Evolutionary conservation across 2,113 vertebrate genomes (phyloP), one percentile per base, ranked within the genome.

Genomic region (Pollimyrus isidori): DNA sequence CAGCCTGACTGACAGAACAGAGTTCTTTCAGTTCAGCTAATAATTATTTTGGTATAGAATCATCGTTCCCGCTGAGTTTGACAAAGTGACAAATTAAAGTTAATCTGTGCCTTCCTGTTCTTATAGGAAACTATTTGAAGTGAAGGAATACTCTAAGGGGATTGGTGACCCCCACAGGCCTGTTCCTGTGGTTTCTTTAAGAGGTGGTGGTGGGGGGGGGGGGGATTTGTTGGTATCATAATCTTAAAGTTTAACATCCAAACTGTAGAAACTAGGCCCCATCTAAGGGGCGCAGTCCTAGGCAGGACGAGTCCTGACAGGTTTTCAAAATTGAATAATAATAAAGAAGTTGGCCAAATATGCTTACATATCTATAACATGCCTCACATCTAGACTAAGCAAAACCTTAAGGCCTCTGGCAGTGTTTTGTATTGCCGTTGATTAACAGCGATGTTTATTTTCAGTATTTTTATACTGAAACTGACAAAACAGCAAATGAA

Each of bases 101-200:
- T 92, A 91, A 93, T 92, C 91, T 92, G 91, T 53, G 86, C 89
- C 90, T 93, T 93, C 93, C 92, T 93, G 93, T 89, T 89, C 89
- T 88, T 76, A 87, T 89, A 91, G 91, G 91, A 91, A 92, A 92
- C 90, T 58, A 90, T 89, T 90, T 86, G 49, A 91, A 90, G 88
- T 89, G 13, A 90, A 26, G 87, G 90, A 91, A 90, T 90, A 85
- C 50, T 45, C 62, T 4, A 26, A 90, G 83, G 88, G 89, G 86
- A 73, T 21, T 21, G 86, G 65, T 89, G 80, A 87, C 65, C 90
- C 90, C 89, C n/a, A 10, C 48, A 83, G 85, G 84, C 80, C 83
- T 86, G 45, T 6, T 87, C 53, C 62, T 87, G 42, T 87, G 82
- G 48, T 73, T 89, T 90, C 10, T 39, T 7, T 26, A 46, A 48